phyloP scores from a whole-genome alignment of 2,113 vertebrate species.

The Nicator chloris region DNA sequence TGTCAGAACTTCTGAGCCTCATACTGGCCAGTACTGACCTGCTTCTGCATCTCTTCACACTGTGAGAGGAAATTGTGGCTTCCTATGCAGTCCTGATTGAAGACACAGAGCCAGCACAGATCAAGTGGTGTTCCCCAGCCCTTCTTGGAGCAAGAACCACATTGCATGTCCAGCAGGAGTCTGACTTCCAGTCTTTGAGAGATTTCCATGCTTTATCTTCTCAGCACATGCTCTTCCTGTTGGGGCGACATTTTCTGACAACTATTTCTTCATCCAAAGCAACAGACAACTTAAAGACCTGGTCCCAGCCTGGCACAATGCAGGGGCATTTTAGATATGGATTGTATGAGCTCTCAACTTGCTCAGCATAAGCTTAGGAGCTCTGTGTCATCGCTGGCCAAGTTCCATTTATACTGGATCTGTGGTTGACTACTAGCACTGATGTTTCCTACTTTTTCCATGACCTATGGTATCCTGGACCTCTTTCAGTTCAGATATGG shows the following conservation, averaged over 20 bases:
- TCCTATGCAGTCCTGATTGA: background rate
- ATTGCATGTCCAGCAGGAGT: background rate
- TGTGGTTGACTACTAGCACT: background rate
- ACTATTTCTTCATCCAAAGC: background rate
- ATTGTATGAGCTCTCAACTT: background rate
- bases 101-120: background rate
- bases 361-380: background rate
- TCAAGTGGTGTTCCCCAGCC: background rate
- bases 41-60: background rate
- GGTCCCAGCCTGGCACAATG: background rate
- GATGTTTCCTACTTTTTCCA: background rate
- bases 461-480: background rate
- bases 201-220: background rate
- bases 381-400: background rate
- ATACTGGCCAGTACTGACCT: background rate
- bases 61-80: accelerated
- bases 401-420: background rate
- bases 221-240: background rate
- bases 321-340: background rate
- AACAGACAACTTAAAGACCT: background rate
- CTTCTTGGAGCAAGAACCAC: background rate
- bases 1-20: background rate
- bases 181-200: background rate
- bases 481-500: background rate
- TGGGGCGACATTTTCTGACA: background rate